Base-by-base conservation (phyloP, 2,797 vertebrate species). In the Lophotriccus pileatus region DNA sequence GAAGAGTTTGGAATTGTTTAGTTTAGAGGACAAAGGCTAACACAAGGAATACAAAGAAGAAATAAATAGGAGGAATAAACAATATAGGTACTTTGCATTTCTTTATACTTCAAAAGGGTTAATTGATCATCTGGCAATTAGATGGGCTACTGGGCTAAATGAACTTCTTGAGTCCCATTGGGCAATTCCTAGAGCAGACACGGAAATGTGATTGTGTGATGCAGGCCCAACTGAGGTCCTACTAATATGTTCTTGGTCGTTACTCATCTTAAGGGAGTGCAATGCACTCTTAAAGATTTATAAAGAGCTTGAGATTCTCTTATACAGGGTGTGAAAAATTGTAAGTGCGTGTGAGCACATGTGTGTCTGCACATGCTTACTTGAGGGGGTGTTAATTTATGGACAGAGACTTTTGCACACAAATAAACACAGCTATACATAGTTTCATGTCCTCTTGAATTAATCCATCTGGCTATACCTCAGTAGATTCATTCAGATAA, bases 261-360 rank as follows among this genome's bases (percentile, higher is more conserved):
- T 91, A 89, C 30, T 95, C 78, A 91, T 82, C 83, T 87, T 84
- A 76, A 84, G 64, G 60, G 67, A 91, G 78, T 72, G 75, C 74
- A 93, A 32, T 50, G n/a, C 59, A 52, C 80, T 80, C 53, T 56
- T 90, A 79, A 93, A 90, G 86, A 91, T 94, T 95, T 94, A 94
- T 84, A 82, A 96, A 94, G 85, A 92, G 85, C 74, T 90, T 84
- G 84, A 94, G 56, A 93, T 93, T 93, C 64, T 87, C 74, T 87
- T 90, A 22, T 47, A 50, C 53, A 90, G 59, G 50, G 83, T 83
- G 84, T 93, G 72, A 96, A 94, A 94, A 90, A 82, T 77, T 10
- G 0, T 83, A 89, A 87, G 86, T 79, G 74, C 59, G 52, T 88
- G 68, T 34, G 55, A 94, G 83, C 82, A 10, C 37, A 55, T 44